phyloP scores from a whole-genome alignment of 2,113 vertebrate genomes.

The Ochotona princeps region DNA sequence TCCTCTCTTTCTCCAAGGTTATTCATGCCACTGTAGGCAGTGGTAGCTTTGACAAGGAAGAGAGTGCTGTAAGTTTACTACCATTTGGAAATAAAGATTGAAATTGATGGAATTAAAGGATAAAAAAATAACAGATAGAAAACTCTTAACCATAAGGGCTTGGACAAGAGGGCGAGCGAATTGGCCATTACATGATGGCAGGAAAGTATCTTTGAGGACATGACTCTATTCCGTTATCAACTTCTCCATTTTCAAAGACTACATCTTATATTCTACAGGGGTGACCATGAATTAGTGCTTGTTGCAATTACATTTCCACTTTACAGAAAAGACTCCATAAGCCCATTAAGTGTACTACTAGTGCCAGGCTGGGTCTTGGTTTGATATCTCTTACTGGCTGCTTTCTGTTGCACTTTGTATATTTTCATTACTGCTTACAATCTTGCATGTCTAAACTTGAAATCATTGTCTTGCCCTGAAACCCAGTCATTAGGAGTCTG shows the following conservation, averaged over 20 bases:
- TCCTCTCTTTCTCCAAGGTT: too few species aligned
- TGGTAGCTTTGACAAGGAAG: background rate
- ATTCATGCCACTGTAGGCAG: too few species aligned
- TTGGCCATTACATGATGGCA: background rate
- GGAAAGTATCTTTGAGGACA: background rate
- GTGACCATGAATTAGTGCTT: background rate
- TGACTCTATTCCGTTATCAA: background rate
- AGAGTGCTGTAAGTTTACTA: background rate
- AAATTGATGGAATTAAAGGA: background rate
- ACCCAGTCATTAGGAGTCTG: background rate
- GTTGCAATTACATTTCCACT: background rate
- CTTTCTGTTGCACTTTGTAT: background rate
- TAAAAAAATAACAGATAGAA: background rate
- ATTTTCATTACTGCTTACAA: constrained; percentile 10
- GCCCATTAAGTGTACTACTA: background rate
- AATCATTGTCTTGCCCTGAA: background rate
- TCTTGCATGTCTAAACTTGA: background rate
- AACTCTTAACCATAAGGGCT: background rate
- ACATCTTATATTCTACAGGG: background rate
- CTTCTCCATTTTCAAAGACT: background rate
- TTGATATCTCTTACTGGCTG: background rate
- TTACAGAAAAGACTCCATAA: background rate
- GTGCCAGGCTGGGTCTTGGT: background rate
- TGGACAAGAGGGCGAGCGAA: background rate
- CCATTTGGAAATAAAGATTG: background rate